Evolutionary conservation across 2,113 vertebrate species (phyloP), one percentile per base, ranked within the genome.

Genomic region (Lathamus discolor): DNA sequence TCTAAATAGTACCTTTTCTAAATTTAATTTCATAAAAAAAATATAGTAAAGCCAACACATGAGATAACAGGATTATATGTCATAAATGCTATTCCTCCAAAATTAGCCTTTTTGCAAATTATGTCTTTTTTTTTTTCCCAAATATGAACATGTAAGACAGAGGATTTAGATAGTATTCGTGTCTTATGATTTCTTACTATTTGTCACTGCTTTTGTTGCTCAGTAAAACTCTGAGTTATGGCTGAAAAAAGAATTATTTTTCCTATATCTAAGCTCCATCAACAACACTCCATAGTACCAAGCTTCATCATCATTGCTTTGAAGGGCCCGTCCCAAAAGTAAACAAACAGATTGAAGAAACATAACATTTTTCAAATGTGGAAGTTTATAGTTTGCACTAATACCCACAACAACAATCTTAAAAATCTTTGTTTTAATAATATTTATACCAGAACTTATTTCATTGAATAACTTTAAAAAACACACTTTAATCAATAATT

Each of bases 111-210:
- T 1, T 70, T 78, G 43, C 8, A 75, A 10, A 43, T 28, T 80
- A 57, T 15, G 13, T 31, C 11, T 19, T 31, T 69, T 61, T 90
- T 90, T 63, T 79, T 61, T 77, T 5, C 46, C 27, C 43, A 73
- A 85, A 86, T 49, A 39, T 39, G 89, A 29, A 77, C 48, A 83
- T 9, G 15, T 31, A 35, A 77, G 24, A 28, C 37, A 94, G 39
- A 74, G 13, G 22, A 72, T 92, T 96, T 89, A 79, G 86, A 90
- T 54, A 96, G 29, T 78, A 85, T 84, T 80, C 91, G 76, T 33
- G 17, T 81, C 57, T 81, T 72, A 18, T 48, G 41, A 27, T 73
- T 75, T 70, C 83, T 77, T 93, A 69, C 23, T 67, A 59, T 95
- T 94, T 86, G 68, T 78, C 83, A 76, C 46, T 83, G 74, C 82